These are phyloP conservation scores for Tokudaia muenninki DNA, from an alignment of 2,797 vertebrate species.

Conservation along the genomic window DNA sequence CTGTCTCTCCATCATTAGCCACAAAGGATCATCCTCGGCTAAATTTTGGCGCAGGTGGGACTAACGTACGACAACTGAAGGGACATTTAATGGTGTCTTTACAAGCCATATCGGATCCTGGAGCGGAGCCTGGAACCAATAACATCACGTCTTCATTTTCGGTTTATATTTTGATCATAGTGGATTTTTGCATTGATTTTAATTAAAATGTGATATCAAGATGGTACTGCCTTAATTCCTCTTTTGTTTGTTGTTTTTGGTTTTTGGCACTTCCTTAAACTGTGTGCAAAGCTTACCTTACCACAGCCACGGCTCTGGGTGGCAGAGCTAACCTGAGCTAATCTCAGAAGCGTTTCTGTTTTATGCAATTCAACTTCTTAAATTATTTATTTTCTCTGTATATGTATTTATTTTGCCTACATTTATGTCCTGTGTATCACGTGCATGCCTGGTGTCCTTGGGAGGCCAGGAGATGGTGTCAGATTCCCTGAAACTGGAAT, in stretches of 20 bases:
- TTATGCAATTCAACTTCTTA: background rate
- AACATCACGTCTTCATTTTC: background rate
- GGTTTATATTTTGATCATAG: background rate
- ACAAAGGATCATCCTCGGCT: no score
- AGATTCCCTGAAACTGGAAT: no score
- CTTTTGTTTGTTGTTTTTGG: background rate
- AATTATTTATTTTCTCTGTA: background rate
- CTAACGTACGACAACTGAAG: no score
- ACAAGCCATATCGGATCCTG: background rate
- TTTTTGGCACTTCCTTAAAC: background rate
- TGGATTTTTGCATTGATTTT: background rate
- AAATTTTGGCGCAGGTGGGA: background rate
- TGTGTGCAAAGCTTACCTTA: background rate
- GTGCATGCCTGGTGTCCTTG: background rate
- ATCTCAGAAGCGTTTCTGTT: background rate
- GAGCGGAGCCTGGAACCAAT: background rate
- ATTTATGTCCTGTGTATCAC: no score
- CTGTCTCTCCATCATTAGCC: background rate
- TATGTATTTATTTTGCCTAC: background rate
- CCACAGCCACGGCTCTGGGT: background rate
- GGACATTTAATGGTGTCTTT: background rate
- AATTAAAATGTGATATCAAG: background rate
- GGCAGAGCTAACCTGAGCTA: background rate
- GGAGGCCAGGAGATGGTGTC: background rate
- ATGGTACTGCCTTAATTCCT: background rate